These are phyloP conservation scores for Silvanus unidentatus DNA, from an alignment of 2,888 invertebrate species.

Conservation along the genomic window DNA sequence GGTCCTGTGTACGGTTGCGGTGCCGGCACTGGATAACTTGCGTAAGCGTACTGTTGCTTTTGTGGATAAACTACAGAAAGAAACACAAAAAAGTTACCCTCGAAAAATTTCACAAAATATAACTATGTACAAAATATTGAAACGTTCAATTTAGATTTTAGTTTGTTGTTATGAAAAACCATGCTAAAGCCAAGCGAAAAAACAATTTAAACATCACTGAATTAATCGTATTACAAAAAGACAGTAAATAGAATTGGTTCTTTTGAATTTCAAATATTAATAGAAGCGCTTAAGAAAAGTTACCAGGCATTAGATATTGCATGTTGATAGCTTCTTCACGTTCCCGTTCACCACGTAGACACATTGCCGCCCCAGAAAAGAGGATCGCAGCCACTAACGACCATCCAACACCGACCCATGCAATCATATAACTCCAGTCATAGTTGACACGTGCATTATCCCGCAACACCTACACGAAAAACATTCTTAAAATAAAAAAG, in stretches of 20 bases:
- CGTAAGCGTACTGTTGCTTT: slow-evolving; percentile 89
- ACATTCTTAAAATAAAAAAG: slow-evolving; percentile 2
- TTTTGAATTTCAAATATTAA: slow-evolving; percentile 11
- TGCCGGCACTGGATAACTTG: slow-evolving; percentile 74
- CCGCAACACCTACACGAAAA: slow-evolving; percentile 65
- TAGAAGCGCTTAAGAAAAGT: slow-evolving; percentile 29
- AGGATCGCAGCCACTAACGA: slow-evolving; percentile 86
- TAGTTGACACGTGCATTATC: slow-evolving; percentile 81
- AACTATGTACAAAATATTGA: neutral
- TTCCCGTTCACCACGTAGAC: slow-evolving; percentile 88
- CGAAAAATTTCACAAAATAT: neutral
- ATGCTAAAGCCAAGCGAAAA: slow-evolving; percentile 4
- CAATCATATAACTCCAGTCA: slow-evolving; percentile 96
- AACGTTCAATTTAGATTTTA: neutral
- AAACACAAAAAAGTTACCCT: slow-evolving; percentile 8
- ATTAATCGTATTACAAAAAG: no score
- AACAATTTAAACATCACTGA: neutral
- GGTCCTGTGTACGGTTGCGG: slow-evolving; percentile 80
- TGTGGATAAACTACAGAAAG: slow-evolving; percentile 79
- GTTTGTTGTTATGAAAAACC: neutral
- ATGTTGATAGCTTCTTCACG: slow-evolving; percentile 94
- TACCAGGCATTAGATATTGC: slow-evolving; percentile 97
- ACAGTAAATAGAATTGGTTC: slow-evolving; percentile 1
- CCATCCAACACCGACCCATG: slow-evolving; percentile 94
- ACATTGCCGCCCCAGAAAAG: slow-evolving; percentile 90